Base-by-base conservation (phyloP, 2,113 vertebrate genomes). In the Butastur rufipennis region DNA sequence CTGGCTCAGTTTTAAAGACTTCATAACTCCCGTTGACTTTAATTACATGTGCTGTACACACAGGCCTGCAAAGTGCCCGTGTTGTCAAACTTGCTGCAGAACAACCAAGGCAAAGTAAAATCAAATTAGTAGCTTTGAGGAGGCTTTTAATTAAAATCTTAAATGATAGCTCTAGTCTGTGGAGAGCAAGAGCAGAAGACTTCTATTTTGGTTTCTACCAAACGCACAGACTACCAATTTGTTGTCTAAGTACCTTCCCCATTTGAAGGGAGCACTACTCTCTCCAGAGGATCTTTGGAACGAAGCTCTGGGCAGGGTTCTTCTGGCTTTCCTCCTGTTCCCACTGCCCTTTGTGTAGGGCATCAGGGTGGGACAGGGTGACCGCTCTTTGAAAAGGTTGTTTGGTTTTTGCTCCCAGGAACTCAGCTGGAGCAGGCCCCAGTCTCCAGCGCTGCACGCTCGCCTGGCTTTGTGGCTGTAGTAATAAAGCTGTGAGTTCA, bases 141-240 rank as follows among this genome's bases (percentile, higher is more conserved):
- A 89, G 70, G 58, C 47, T 96, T 97, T 95, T 92, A 95, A 96
- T 97, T 97, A 89, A 96, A 91, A 62, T 40, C 11, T 61, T 63
- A 92, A 96, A 97, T 97, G 81, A 95, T 80, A 94, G 83, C 65
- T 89, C 29, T 87, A 21, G 83, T 75, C 93, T 77, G 94, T 42
- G 78, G 78, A 93, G 11, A 80, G n/a, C 43, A 85, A 95, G 26
- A 79, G 83, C 8, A 1, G 36, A 31, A 62, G 27, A 29, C n/a
- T 85, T 91, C 74, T 83, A 27, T 95, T 97, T 84, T 78, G 55
- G 87, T 94, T 83, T 58, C 67, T 17, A 26, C 66, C 45, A 63
- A 84, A 73, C 16, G 18, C 16, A 62, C n/a, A 72, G 84, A 16
- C 81, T 93, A 73, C 70, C 74, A 90, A 34, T 95, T 96, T 94